Evolutionary conservation across 2,113 vertebrate genomes (phyloP).

Genomic region (Micronycteris hirsuta): DNA sequence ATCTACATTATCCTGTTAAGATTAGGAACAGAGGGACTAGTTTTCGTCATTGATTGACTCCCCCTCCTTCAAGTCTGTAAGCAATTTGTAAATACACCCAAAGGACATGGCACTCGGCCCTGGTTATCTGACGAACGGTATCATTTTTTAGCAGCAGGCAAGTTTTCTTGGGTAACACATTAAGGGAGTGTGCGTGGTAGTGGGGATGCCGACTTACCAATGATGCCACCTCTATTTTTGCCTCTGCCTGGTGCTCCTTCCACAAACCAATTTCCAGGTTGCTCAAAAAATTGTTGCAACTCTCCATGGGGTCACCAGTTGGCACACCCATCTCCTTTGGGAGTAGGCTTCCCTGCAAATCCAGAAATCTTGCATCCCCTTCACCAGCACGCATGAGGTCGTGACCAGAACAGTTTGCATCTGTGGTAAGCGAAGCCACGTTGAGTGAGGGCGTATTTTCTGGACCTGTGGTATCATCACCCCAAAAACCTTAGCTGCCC

Average conservation of each 20-base stretch:
- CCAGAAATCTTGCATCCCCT: background rate
- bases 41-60: slow-evolving; percentile 48
- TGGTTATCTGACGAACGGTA: background rate
- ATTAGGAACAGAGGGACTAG: background rate
- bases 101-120: background rate
- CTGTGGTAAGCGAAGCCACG: background rate
- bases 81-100: slow-evolving; percentile 54
- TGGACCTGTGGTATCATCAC: background rate
- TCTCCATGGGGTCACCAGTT: background rate
- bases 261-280: background rate
- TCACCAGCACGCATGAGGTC: background rate
- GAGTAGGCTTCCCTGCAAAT: background rate
- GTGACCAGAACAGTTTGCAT: background rate
- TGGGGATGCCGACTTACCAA: background rate
- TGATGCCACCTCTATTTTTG: background rate
- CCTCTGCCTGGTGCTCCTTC: background rate
- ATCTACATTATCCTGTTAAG: background rate
- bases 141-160: slow-evolving; percentile 47
- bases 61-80: slow-evolving; percentile 52
- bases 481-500: background rate
- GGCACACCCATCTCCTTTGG: background rate
- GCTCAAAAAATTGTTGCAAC: slow-evolving; percentile 8
- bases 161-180: slow-evolving; percentile 42
- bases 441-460: background rate
- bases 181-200: background rate